Base-by-base conservation (phyloP, 2,797 vertebrate genomes). In the Chaetophractus vellerosus region DNA sequence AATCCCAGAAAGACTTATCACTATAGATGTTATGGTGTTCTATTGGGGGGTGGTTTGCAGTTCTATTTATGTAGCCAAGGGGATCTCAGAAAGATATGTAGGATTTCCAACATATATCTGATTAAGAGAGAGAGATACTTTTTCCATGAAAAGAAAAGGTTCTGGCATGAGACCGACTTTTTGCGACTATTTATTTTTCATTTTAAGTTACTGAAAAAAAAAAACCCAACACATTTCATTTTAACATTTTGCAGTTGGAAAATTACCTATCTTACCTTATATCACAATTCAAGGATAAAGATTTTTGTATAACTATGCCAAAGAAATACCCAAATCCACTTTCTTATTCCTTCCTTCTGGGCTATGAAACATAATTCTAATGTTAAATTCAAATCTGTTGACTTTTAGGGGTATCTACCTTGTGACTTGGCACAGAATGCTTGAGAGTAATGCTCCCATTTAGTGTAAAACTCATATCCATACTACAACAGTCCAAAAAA, bases 351-450 rank as follows among this genome's bases (percentile, higher is more conserved):
- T 78, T 91, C 26, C 48, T 89, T 88, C 52, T 83, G 88, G 80
- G 91, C 19, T 78, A 23, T 7, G 28, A 71, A 86, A 76, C 38
- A 85, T 6, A 71, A 26, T 64, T 92, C 66, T 80, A 66, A 92
- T 85, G 57, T 82, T 93, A 96, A 95, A 72, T 50, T 91, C 80
- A 64, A 86, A 79, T 59, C 24, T 92, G 78, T 38, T 91, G 79
- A 81, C 31, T 75, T 79, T 83, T 86, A 93, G 48, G 66, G 64
- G 61, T 72, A 90, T 33, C 16, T 87, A 50, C 41, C 92, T 26
- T 66, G 38, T 69, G 24, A 36, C n/a, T 90, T 9, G 55, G 52
- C 48, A 88, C 0, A 86, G 52, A 69, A 93, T 64, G 66, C 80
- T 59, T 92, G 59, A 87, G 31, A 63, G 21, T 85, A 91, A 93